phyloP scores from a whole-genome alignment of 2,113 vertebrate species.

The Porphyrio hochstetteri region DNA sequence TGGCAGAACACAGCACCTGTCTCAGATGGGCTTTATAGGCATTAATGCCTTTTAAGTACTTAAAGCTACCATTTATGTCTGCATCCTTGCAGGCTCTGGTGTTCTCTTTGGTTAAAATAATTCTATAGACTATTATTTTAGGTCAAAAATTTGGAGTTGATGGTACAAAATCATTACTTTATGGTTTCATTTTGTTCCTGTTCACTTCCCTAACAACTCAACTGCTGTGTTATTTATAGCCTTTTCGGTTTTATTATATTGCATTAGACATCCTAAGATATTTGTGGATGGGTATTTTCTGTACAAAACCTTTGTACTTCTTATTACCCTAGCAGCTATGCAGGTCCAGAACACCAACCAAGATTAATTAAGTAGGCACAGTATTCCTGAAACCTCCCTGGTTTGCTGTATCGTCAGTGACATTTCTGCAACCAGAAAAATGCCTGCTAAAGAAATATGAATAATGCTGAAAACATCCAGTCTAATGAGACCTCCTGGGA shows the following conservation, averaged over 20 bases:
- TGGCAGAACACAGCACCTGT: not conserved
- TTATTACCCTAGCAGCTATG: not conserved
- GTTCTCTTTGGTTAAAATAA: not conserved
- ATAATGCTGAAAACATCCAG: constrained; percentile 34
- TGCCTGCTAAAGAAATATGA: constrained; percentile 35
- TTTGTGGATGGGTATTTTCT: not conserved
- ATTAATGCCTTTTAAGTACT: not conserved
- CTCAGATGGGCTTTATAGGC: not conserved
- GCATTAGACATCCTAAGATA: not conserved
- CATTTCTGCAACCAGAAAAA: constrained; percentile 27
- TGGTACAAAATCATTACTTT: not conserved
- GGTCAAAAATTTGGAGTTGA: not conserved
- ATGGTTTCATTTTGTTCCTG: not conserved
- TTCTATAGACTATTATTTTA: not conserved
- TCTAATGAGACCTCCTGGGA: constrained; percentile 58
- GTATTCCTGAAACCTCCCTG: constrained; percentile 1
- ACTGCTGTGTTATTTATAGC: not conserved
- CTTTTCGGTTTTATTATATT: not conserved
- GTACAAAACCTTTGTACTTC: not conserved
- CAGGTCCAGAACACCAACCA: constrained; percentile 16
- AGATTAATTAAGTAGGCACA: constrained; percentile 50
- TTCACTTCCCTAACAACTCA: not conserved
- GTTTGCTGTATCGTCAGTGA: not conserved
- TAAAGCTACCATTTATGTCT: not conserved
- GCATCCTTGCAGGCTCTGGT: not conserved